Conservation (phyloP, 2,113 vertebrate genomes). For the Trachemys scripta region DNA sequence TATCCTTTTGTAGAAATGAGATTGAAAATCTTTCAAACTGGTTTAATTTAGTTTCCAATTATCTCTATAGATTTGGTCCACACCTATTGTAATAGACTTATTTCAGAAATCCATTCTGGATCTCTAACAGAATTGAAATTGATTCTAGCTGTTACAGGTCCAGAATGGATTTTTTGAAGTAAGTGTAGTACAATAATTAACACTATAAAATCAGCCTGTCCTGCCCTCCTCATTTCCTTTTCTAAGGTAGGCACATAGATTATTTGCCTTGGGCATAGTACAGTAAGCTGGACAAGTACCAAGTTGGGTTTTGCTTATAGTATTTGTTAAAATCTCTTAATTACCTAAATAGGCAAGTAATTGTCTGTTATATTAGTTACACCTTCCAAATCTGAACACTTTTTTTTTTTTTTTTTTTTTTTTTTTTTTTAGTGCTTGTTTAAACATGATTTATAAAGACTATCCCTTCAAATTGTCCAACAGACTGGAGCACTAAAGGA, state of each 20-base stretch:
- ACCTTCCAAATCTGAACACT: background rate
- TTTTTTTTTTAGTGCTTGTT: background rate
- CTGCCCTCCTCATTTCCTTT: background rate
- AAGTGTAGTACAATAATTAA: background rate
- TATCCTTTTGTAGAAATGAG: background rate
- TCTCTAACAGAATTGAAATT: background rate
- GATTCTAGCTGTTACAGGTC: background rate
- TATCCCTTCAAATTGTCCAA: background rate
- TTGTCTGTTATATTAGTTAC: background rate
- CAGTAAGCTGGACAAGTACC: background rate
- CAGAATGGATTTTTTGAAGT: background rate
- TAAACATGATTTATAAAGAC: background rate
- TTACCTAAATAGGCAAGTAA: background rate
- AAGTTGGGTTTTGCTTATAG: background rate
- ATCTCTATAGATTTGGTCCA: background rate
- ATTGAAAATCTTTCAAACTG: background rate
- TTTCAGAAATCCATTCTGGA: background rate
- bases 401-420: too few species aligned
- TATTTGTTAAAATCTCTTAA: background rate
- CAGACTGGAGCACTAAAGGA: background rate
- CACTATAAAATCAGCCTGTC: background rate
- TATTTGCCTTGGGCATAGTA: rapidly evolving
- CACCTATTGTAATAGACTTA: background rate
- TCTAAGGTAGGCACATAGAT: background rate
- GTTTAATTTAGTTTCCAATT: background rate